These are phyloP conservation scores for Cebidichthys violaceus DNA, from an alignment of 2,113 vertebrate species.

Conservation along the genomic window DNA sequence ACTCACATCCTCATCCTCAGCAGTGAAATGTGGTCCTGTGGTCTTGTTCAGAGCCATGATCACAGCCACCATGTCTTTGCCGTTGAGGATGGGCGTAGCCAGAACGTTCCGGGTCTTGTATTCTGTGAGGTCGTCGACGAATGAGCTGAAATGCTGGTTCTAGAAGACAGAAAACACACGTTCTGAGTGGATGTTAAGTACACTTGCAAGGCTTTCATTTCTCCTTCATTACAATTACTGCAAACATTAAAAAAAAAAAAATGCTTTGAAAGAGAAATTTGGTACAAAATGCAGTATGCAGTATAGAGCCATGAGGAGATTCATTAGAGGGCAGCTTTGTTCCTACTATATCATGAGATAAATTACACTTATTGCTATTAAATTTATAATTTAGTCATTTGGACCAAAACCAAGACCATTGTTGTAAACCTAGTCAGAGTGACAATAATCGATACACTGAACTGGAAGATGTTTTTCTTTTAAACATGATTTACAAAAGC, in stretches of 20 bases:
- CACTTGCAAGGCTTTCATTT: not conserved
- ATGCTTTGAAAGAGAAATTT: not conserved
- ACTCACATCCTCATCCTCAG: conserved; percentile 86
- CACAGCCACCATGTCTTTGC: conserved; percentile 86
- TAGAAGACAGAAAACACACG: conserved; percentile 54
- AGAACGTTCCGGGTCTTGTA: conserved; percentile 81
- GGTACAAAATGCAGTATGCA: too few relatives aligned
- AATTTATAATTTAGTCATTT: not conserved
- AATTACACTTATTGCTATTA: not conserved
- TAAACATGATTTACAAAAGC: not conserved
- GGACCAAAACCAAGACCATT: not conserved
- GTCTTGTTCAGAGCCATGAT: conserved; percentile 87
- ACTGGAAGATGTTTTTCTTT: not conserved
- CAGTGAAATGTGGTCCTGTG: conserved; percentile 81
- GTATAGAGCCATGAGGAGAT: not conserved
- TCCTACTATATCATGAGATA: not conserved
- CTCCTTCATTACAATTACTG: not conserved
- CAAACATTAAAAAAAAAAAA: not conserved
- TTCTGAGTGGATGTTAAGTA: not conserved
- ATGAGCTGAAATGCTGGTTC: conserved; percentile 83
- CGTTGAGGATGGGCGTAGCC: conserved; percentile 85
- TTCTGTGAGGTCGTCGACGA: conserved; percentile 84
- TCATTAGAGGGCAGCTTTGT: not conserved
- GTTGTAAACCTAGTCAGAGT: not conserved
- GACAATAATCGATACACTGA: too few relatives aligned